Evolutionary conservation across 2,797 vertebrate genomes (phyloP).

Genomic region (Threskiornis aethiopicus): DNA sequence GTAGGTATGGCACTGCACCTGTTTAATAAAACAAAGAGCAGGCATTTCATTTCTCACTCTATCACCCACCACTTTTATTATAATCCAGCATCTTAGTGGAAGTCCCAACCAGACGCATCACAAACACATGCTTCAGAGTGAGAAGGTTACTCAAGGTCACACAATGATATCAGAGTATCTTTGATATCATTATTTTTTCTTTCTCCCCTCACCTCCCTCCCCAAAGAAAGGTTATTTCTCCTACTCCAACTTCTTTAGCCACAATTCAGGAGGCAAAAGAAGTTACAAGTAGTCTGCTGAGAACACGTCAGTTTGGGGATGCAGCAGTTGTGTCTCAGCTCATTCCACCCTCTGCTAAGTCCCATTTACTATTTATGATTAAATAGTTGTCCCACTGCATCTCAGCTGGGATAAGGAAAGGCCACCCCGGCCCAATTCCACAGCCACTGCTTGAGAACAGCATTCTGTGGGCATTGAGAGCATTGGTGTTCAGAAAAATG

Average conservation of each 20-base stretch:
- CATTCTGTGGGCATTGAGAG: background rate
- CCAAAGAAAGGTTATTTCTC: background rate
- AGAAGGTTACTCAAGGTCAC: background rate
- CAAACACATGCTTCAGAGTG: background rate
- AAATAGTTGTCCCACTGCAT: background rate
- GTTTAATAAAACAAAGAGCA: slow-evolving; percentile 60
- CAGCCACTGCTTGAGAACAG: background rate
- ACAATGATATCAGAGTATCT: background rate
- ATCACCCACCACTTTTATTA: background rate
- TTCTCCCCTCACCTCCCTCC: background rate
- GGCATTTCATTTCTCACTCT: slow-evolving; percentile 31
- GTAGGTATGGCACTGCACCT: slow-evolving; percentile 98
- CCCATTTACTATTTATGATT: background rate
- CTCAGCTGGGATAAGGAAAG: background rate
- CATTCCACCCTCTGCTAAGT: background rate
- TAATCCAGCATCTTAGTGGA: background rate
- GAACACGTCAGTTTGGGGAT: background rate
- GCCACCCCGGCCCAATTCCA: background rate
- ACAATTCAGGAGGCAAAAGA: background rate
- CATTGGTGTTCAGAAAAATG: background rate
- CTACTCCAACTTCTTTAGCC: background rate
- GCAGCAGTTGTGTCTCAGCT: background rate
- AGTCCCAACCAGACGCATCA: background rate
- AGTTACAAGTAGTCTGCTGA: background rate
- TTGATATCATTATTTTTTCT: background rate